Base-by-base conservation (phyloP, 2,797 vertebrate species). In the Hybognathus amarus region DNA sequence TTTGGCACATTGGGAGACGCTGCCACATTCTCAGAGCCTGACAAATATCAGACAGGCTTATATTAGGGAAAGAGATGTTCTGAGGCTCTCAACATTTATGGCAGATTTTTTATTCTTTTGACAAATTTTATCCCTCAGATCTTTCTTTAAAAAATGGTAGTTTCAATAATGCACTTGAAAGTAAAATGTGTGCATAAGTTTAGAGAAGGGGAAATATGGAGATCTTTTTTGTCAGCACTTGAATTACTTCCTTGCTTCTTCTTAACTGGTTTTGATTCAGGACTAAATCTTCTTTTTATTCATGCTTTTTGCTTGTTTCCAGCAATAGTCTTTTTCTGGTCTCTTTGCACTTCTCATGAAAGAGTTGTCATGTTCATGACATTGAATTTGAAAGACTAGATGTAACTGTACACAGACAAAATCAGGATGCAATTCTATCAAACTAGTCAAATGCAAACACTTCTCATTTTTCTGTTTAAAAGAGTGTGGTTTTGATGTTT, bases 381-480 rank as follows among this genome's bases (percentile, higher is more conserved):
- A 74, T 2, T 52, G 70, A 73, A 73, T 30, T 73, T 73, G 47
- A 73, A 73, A 73, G 70, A 22, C 69, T 10, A 45, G 17, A 73
- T 50, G 9, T 9, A 30, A 6, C 69, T 71, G 11, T 30, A 50
- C 18, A 50, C 47, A 33, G 27, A 73, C 27, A 22, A 52, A 27
- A 47, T 74, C 30, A 54, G 47, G 33, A 74, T n/a, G 47, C 22
- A 3, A 15, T 36, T 74, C 47, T 74, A 13, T 36, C 27, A 74
- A 74, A 54, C 47, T 54, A 52, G 18, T 74, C 47, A 36, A 47
- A 73, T 33, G 10, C 27, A 22, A 73, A 36, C 11, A 52, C 10
- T 50, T 50, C 11, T 33, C 4, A 33, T 50, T 17, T 20, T 33
- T 71, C 69, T 3, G 24, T 71, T 11, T 71, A 5, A 71, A 71